A percentile compares a stretch with the other conserved stretches of the same genome.
These are phyloP conservation scores for Lytechinus pictus DNA, from an alignment of 35 echinoderm and acorn worm genomes.

Conservation along the genomic window DNA sequence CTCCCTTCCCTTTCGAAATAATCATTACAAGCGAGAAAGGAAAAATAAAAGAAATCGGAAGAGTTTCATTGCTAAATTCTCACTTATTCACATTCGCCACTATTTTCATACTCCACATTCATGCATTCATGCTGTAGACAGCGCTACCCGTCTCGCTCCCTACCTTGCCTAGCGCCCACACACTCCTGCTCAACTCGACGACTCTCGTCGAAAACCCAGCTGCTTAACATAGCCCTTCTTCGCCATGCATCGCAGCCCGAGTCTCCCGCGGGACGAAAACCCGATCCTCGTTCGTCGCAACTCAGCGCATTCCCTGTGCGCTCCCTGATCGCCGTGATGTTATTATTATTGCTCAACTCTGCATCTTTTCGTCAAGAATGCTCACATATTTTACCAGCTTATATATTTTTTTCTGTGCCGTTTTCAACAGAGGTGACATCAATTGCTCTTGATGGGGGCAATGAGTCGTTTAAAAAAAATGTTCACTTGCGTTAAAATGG, in stretches of 20 bases:
- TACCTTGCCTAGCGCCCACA: neutral
- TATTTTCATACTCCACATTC: neutral
- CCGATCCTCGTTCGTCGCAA: constrained; percentile 17
- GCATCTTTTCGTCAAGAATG: constrained; percentile 23
- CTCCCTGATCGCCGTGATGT: neutral
- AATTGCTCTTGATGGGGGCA: neutral
- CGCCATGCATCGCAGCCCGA: constrained; percentile 19
- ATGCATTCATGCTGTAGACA: neutral
- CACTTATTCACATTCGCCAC: neutral
- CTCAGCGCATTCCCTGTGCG: constrained; percentile 26
- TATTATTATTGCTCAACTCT: neutral
- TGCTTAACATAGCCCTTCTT: constrained; percentile 2
- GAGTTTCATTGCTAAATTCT: neutral
- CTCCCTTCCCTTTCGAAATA: neutral
- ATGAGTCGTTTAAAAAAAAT: neutral
- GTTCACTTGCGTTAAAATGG: neutral
- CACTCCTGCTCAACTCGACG: neutral
- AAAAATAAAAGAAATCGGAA: neutral
- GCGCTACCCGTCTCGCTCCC: neutral
- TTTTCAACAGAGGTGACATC: neutral
- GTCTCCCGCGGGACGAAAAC: constrained; percentile 28
- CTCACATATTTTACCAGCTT: constrained; percentile 45
- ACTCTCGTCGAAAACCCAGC: neutral
- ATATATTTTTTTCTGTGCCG: neutral
- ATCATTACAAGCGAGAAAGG: neutral